Base-by-base conservation (phyloP, 2,888 invertebrate species). In the Deilephila porcellus region DNA sequence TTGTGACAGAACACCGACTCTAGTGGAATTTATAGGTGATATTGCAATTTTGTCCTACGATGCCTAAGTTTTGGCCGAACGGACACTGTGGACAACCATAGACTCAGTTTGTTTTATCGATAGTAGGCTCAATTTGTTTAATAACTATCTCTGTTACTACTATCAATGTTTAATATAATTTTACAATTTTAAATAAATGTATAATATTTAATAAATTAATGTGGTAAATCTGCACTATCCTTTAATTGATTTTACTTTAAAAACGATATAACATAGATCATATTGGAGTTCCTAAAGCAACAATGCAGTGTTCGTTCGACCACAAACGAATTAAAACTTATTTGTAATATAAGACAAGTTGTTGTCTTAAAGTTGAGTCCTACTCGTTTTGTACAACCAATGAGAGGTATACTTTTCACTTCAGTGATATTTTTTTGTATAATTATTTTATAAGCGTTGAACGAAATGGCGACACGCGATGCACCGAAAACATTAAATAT, bases 11-110 rank as follows among this genome's bases (percentile, higher is more conserved):
- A 79, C 84, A 85, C 77, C 85, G 81, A 78, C 85, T 82, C 78
- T 85, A 84, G 85, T 81, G 86, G 84, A 86, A 84, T 84, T 79
- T 81, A 74, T 82, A 82, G 83, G 84, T 88, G 86, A 85, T 88
- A 91, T 90, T 90, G 88, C 88, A 90, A 90, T 90, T 88, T 78
- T 85, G 87, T 88, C 85, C 85, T 67, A 25, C 59, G 29, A 71
- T 59, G 70, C 70, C 59, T 71, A 59, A 59, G 59, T 71, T 71
- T 56, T 53, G n/a, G 19, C 32, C 34, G 70, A 71, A 34, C 70
- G 59, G 32, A 71, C 70, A 59, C 19, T 71, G 32, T 29, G 20
- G 4, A 62, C 19, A 56, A 0, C n/a, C 6, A 56, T n/a, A 4
- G 4, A 56, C 56, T 56, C 56, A n/a, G 6, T 6, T 56, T 56